Base-by-base conservation (phyloP, 2,888 invertebrate species). In the Helicoverpa assulta region DNA sequence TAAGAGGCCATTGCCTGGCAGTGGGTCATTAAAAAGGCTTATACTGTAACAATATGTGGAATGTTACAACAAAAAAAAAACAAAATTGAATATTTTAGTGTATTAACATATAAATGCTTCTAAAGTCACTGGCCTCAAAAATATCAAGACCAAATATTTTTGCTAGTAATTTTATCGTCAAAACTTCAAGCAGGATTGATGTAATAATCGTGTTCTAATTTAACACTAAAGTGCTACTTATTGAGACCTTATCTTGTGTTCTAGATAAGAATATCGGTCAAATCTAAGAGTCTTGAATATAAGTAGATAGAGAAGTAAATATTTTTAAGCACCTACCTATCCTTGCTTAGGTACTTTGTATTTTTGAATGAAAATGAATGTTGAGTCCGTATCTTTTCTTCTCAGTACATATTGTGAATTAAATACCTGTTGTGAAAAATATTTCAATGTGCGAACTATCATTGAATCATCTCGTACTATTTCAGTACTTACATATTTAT, bases 221-320 rank as follows among this genome's bases (percentile, higher is more conserved):
- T 54, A 37, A 26, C 18, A 43, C 8, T 43, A 10, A 12, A 60
- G 47, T 50, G 37, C 37, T 70, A 8, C 53, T 16, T 54, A 67
- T 74, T 43, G 7, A 60, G 2, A 19, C 4, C 19, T 53, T 76
- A 61, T 57, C 72, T 3, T 18, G 57, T 77, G 14, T 40, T 43
- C 51, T 43, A 53, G 59, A 67, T 67, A 56, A 59, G 19, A 51
- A 40, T 62, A 75, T 75, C 73, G 73, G 78, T 77, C 66, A 75
- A 65, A 75, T 58, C 10, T 55, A 71, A 61, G 57, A 55, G 53
- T 26, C 8, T 54, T 47, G 40, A 16, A 8, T 40, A 56, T 26
- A 21, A 21, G 21, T 21, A 51, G 18, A 40, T 53, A 56, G 16
- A 40, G 14, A 2, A 12, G 8, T 65, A 19, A 3, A 3, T 26